phyloP scores from a whole-genome alignment of 2,113 vertebrate genomes.

The Piaya cayana region DNA sequence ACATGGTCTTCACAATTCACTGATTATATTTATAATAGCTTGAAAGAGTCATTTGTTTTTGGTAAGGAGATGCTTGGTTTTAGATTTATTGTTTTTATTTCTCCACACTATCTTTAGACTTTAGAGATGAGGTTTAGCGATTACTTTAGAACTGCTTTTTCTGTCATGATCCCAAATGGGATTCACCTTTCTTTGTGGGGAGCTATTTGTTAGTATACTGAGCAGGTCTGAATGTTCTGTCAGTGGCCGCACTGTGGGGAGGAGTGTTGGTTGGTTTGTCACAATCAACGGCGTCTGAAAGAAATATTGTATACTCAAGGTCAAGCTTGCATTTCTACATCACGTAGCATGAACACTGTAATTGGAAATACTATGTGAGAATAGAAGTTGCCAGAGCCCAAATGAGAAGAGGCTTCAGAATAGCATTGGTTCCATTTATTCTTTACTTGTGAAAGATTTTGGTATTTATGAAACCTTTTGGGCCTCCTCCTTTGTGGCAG shows the following conservation, averaged over 20 bases:
- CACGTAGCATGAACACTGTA: neutral
- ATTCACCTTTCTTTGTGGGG: neutral
- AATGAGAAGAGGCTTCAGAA: conserved; percentile 16
- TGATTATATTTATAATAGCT: neutral
- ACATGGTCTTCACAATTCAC: neutral
- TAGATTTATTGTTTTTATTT: conserved; percentile 30
- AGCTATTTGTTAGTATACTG: neutral
- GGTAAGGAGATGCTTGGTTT: neutral
- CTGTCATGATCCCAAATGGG: neutral
- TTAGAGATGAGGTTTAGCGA: conserved; percentile 31
- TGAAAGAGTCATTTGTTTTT: conserved; percentile 3
- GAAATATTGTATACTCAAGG: conserved; percentile 47
- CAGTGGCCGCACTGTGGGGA: neutral
- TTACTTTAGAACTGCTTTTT: neutral
- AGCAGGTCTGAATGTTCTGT: neutral
- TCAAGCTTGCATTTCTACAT: neutral
- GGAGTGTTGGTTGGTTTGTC: neutral
- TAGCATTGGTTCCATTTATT: neutral
- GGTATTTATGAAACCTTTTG: neutral
- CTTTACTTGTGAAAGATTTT: neutral
- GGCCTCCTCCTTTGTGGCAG: neutral
- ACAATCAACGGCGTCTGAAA: conserved; percentile 12
- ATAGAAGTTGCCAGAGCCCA: conserved; percentile 5
- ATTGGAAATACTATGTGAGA: conserved; percentile 23
- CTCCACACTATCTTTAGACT: neutral